Base-by-base conservation (phyloP, 2,113 vertebrate genomes). In the Megalops atlanticus region DNA sequence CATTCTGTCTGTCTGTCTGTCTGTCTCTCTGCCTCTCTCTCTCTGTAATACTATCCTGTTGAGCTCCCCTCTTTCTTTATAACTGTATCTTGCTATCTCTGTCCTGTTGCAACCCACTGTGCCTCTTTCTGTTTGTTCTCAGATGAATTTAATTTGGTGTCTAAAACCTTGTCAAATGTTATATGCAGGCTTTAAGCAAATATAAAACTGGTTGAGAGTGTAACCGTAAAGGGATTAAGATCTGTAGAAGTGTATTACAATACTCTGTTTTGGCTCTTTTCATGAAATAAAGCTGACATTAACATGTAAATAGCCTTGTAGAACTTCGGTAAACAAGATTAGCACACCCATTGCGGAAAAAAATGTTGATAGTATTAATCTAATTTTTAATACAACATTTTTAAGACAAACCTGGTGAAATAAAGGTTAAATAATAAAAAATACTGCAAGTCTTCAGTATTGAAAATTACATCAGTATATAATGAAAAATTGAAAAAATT, bases 11-110 rank as follows among this genome's bases (percentile, higher is more conserved):
- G 33, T 68, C 36, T 40, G 54, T 33, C 11, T 72, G 70, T 6
- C 70, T 41, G 11, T 64, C 64, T 40, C 12, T 78, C 82, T 82
- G 79, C 79, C 81, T 87, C 83, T 54, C 47, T 45, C 5, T 45
- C 70, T 43, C 35, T 31, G 58, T 27, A 27, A n/a, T 64, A 31
- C 27, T 64, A n/a, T 81, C 43, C 16, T 31, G 3, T 27, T 27
- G 58, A 39, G 8, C 41, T 52, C 36, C 31, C 27, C 47, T 33
- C 45, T 27, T 0, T 77, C 49, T 77, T 35, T 52, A 64, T 64
- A 64, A 31, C 58, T n/a, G 6, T 31, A 64, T 64, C 31, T 64
- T 2, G 11, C 2, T 16, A 35, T 52, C 11, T 76, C 45, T 52
- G 27, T 24, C 24, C 39, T 64, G 12, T 27, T 72, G 33, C 36